Evolutionary conservation across 2,888 invertebrate species (phyloP), one percentile per base, ranked within the genome.

Genomic region (Miltochrista miniata): DNA sequence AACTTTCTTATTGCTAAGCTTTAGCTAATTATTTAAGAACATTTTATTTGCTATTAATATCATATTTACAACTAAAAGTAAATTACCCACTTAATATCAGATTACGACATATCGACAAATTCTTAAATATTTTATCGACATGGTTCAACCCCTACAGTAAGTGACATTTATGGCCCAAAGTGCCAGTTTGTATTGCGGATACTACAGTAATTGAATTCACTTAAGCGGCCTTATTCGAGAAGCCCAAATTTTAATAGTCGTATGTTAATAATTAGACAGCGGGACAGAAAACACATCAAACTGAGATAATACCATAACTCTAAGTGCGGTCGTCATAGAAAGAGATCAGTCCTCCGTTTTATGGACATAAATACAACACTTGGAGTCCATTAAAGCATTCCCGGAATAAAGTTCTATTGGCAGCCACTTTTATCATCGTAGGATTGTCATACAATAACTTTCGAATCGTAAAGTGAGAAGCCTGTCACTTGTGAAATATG

Each of bases 321-420:
- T 57, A 58, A 64, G 48, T 61, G 56, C 33, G 54, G 51, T 60
- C 61, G 60, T 68, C 67, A 70, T 68, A 66, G 5, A 24, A 70
- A 64, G 51, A 63, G 60, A 66, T 56, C 62, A 71, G 11, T 37
- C 72, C 58, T 61, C 64, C 54, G 60, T 78, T 83, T 80, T 81
- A 85, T 81, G 74, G 74, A 66, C 74, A 68, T 74, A 81, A 69
- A 77, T 79, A 76, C 69, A 77, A 72, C 81, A 79, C 84, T 83
- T 81, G 74, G 74, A 83, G 81, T 84, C 86, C 88, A 89, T 88
- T 88, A 86, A 81, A 84, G 75, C 75, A 83, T 81, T 79, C 79
- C 67, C 61, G 70, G 81, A 76, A 83, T 85, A 81, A 81, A 73
- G 76, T 72, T 73, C 58, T 54, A 29, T 35, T 67, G 68, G 70